Base-by-base conservation (phyloP, 1,140 invertebrate species). In the Formica exsecta region DNA sequence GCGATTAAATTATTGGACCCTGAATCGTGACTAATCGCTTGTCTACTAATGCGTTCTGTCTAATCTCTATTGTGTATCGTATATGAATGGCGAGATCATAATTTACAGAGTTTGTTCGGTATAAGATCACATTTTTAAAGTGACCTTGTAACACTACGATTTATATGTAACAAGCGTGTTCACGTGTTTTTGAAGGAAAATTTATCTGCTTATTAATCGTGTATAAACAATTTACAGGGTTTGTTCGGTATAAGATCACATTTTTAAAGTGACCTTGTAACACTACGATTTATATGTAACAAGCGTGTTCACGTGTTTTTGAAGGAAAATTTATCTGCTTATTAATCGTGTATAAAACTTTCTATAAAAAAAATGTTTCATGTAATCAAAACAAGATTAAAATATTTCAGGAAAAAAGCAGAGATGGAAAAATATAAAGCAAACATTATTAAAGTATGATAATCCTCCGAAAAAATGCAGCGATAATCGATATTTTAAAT, bases 1-100 rank as follows among this genome's bases (percentile, higher is more conserved):
- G 29, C 32, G 36, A n/a, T 9, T 71, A 9, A 71, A 81, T 71
- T 81, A 71, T 81, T 41, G 65, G 25, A 80, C 9, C 19, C 32
- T 61, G 57, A 19, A 44, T 54, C 65, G 22, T 70, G 54, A 81
- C 11, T 44, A 73, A 73, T 71, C 77, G 36, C 29, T 25, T 32
- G 16, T 66, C 29, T 13, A 44, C 6, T 70, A 54, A 80, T 81
- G 16, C 51, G 22, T 22, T 81, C 61, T 4, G 13, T 32, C 11
- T 48, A 25, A 29, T 16, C n/a, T 41, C 0, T 8, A 32, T 66
- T 44, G 44, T 4, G 19, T 54, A 48, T n/a, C 32, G n/a, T 7
- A 38, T 3, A 9, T 48, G n/a, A 54, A 66, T 51, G 0, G 29
- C 4, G 62, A 65, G 29, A 13, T 9, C 16, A 25, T 8, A 29